Evolutionary conservation across 1,140 invertebrate genomes (phyloP).

Genomic region (Samia ricini): DNA sequence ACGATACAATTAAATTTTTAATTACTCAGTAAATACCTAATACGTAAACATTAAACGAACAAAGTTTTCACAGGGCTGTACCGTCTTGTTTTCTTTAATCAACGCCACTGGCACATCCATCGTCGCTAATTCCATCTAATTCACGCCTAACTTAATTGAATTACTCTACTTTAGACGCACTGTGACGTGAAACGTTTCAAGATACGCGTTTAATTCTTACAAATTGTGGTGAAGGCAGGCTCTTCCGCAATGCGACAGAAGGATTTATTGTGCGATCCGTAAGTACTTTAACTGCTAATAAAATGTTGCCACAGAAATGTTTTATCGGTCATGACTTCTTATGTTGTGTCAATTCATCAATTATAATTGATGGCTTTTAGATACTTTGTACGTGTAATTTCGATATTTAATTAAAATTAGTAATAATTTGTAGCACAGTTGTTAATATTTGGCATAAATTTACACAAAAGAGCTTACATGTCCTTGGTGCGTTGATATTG

Average conservation of each 20-base stretch:
- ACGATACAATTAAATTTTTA: neutral
- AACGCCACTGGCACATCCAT: neutral
- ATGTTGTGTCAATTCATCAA: neutral
- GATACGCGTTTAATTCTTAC: constrained; percentile 22
- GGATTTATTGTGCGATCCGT: constrained; percentile 15
- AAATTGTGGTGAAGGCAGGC: constrained; percentile 16
- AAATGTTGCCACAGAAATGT: constrained; percentile 15
- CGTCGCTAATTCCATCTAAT: neutral
- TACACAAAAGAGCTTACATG: no score
- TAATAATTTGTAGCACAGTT: neutral
- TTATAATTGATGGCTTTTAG: constrained; percentile 6
- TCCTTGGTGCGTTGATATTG: no score
- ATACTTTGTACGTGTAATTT: neutral
- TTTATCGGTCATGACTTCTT: constrained; percentile 12
- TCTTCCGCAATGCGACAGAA: constrained; percentile 21
- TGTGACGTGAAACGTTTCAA: neutral
- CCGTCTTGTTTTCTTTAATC: neutral
- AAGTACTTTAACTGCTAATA: constrained; percentile 10
- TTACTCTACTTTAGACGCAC: neutral
- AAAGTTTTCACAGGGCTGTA: neutral
- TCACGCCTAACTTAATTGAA: neutral
- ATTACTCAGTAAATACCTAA: neutral
- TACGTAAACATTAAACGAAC: neutral
- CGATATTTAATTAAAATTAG: neutral
- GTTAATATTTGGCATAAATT: no score